Conservation (phyloP, 1,140 invertebrate species). For the Drosophila pectinifera region DNA sequence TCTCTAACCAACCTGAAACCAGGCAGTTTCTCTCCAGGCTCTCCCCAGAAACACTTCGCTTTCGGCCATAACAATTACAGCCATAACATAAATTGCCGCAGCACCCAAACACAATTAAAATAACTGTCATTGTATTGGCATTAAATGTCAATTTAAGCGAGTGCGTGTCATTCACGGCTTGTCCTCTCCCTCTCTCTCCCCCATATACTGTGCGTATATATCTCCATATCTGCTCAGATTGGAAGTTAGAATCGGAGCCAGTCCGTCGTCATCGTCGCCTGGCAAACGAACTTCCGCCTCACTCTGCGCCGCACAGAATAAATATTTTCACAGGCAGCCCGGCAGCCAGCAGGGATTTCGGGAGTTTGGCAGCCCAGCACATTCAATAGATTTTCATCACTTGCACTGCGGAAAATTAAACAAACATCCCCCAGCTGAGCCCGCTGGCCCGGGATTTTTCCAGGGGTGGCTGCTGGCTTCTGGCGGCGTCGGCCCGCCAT, state of each 20-base stretch:
- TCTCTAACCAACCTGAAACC: background rate
- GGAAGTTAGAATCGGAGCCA: constrained; percentile 29
- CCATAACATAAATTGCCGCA: constrained; percentile 75
- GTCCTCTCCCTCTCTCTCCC: background rate
- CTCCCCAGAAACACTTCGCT: constrained; percentile 31
- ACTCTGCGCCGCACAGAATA: constrained; percentile 66
- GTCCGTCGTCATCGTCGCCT: constrained; percentile 25
- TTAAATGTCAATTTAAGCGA: constrained; percentile 84
- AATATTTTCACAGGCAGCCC: constrained; percentile 67
- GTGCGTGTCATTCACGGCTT: constrained; percentile 77
- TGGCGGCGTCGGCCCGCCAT: constrained; percentile 25
- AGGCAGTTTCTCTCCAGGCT: constrained; percentile 10
- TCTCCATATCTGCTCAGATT: constrained; percentile 31
- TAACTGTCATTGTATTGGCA: constrained; percentile 84
- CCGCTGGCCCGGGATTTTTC: constrained; percentile 13
- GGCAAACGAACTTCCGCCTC: constrained; percentile 61
- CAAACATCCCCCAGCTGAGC: constrained; percentile 72
- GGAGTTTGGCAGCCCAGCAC: constrained; percentile 45
- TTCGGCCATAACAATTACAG: constrained; percentile 72
- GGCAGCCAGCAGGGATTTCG: constrained; percentile 34
- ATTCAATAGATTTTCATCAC: constrained; percentile 84
- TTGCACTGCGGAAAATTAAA: constrained; percentile 79
- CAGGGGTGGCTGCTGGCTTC: constrained; percentile 28
- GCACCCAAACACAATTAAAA: constrained; percentile 83
- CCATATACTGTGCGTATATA: background rate